Evolutionary conservation across 2,113 vertebrate species (phyloP), one percentile per base, ranked within the genome.

Genomic region (Melospiza melodia): DNA sequence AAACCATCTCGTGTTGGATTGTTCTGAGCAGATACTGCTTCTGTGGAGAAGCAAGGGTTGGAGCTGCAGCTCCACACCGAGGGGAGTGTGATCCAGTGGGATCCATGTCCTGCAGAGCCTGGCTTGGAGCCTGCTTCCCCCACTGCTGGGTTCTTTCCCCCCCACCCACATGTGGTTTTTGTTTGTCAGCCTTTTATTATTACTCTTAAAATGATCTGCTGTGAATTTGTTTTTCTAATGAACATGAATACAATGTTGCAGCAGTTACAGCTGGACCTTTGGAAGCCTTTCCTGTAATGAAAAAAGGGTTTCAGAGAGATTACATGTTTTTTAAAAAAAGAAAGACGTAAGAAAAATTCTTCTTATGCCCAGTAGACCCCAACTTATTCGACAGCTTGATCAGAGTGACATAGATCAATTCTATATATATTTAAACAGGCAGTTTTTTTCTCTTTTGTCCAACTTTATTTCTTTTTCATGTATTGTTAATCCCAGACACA

Each of bases 181-280:
- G 28, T 97, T 96, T 96, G 84, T 89, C 84, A 33, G 55, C 41
- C 91, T 94, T 95, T 94, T 89, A 90, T 96, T 96, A 89, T 90
- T 95, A 61, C 76, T 91, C 68, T 68, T 95, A 84, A 88, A 89
- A 87, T 94, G 96, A 94, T 95, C 89, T 87, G 89, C 89, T 94
- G 87, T 59, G 62, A 92, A 90, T 93, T 94, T 92, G 84, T 95
- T 91, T 96, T 94, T 87, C 54, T 92, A 91, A 92, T 96, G 89
- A 95, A 92, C 81, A 39, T 4, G 75, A 75, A 46, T 87, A 54
- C 74, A 55, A 7, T 1, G 12, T 54, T 43, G 81, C 84, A 73
- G 82, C 33, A 57, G 72, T 90, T 80, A 49, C 59, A 85, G 90
- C 89, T 96, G 90, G 43, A 80, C 80, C 20, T 77, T 87, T 61